Evolutionary conservation across 2,113 vertebrate genomes (phyloP).

Genomic region (Stegostoma tigrinum): DNA sequence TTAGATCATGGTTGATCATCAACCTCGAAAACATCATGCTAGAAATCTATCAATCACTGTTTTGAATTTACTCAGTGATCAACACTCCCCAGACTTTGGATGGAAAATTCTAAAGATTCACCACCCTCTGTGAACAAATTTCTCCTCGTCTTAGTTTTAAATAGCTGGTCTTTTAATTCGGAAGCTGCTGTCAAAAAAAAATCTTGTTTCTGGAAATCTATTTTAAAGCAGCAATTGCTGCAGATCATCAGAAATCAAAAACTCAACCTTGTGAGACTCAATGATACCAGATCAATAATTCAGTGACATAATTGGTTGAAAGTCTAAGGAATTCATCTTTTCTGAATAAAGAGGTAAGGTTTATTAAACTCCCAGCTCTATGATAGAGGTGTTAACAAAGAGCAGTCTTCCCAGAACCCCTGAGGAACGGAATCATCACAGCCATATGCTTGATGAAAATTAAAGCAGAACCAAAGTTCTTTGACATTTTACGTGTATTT

Average conservation of each 20-base stretch:
- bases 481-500: slow-evolving; percentile 69
- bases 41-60: too few species aligned
- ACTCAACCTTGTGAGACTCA: neutral
- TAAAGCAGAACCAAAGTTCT: slow-evolving; percentile 43
- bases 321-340: neutral
- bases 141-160: neutral
- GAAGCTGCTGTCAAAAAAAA: too few species aligned
- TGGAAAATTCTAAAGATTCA: too few species aligned
- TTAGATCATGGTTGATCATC: too few species aligned
- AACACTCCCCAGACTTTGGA: too few species aligned
- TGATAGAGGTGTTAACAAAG: neutral
- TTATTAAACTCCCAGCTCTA: neutral
- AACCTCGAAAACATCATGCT: too few species aligned
- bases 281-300: neutral
- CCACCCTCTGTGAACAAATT: neutral
- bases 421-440: neutral
- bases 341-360: neutral
- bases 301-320: neutral
- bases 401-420: neutral
- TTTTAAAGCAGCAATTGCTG: neutral
- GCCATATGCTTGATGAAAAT: too few species aligned
- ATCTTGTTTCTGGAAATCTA: neutral
- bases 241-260: neutral
- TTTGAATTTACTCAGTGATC: neutral
- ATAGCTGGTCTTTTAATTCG: too few species aligned